A percentile compares a stretch with the other conserved stretches of the same genome.
phyloP scores from a whole-genome alignment of 2,113 vertebrate species.

The Xiphophorus maculatus region DNA sequence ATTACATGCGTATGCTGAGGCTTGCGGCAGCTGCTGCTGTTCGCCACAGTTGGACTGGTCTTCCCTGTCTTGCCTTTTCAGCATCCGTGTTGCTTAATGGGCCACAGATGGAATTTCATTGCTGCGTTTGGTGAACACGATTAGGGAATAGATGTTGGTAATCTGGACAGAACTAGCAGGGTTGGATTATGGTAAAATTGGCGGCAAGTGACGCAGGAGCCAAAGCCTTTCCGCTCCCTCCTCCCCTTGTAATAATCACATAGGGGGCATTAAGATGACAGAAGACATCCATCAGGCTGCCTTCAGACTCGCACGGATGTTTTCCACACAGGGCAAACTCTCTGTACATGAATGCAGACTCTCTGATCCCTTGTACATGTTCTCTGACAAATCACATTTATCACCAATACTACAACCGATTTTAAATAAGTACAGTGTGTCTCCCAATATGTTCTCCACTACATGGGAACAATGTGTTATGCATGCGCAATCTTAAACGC shows the following conservation, averaged over 20 bases:
- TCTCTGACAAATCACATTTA: slow-evolving; percentile 2
- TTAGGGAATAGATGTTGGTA: slow-evolving; percentile 72
- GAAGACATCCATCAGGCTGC: slow-evolving; percentile 28
- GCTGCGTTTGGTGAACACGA: slow-evolving; percentile 47
- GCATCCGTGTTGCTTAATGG: slow-evolving; percentile 7
- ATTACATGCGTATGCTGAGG: slow-evolving; percentile 31
- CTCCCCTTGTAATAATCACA: slow-evolving; percentile 57
- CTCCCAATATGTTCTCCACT: neutral
- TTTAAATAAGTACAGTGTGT: slow-evolving; percentile 9
- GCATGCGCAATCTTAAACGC: slow-evolving; percentile 12
- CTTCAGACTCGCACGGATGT: slow-evolving; percentile 27
- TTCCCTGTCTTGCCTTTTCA: slow-evolving; percentile 32
- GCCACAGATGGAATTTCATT: slow-evolving; percentile 65
- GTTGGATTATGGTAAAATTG: slow-evolving; percentile 67
- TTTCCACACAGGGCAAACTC: slow-evolving; percentile 8
- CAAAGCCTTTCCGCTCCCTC: slow-evolving; percentile 44
- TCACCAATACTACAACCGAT: neutral
- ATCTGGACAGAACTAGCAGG: slow-evolving; percentile 70
- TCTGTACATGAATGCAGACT: neutral
- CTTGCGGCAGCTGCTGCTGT: neutral
- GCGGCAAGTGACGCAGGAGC: slow-evolving; percentile 53
- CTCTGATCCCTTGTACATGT: slow-evolving; percentile 5
- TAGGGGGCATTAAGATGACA: slow-evolving; percentile 60
- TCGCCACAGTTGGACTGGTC: slow-evolving; percentile 45
- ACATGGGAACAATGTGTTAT: neutral